A percentile compares a stretch with the other conserved stretches of the same genome.
phyloP scores from a whole-genome alignment of 2,113 vertebrate species.

The Gallinago media region DNA sequence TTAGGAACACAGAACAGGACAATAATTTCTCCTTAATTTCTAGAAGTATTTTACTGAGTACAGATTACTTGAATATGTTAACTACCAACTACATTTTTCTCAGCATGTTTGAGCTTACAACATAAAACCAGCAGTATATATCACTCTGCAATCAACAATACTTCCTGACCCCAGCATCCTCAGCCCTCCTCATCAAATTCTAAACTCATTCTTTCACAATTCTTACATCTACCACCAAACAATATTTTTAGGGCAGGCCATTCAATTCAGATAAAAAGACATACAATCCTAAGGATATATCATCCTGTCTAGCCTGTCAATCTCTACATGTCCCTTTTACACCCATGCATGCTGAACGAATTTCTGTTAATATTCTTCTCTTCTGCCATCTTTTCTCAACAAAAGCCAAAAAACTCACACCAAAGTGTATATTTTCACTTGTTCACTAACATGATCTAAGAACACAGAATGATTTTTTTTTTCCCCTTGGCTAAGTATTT shows the following conservation, averaged over 20 bases:
- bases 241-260: not conserved
- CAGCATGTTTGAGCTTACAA: not conserved
- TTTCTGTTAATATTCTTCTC: not conserved
- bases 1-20: not conserved
- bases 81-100: not conserved
- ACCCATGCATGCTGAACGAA: fast-evolving
- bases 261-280: not conserved
- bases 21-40: not conserved
- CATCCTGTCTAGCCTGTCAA: not conserved
- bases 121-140: not conserved
- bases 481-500: not conserved
- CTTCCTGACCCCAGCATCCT: not conserved
- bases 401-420: not conserved
- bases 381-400: not conserved
- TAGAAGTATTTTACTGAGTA: not conserved
- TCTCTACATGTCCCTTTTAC: not conserved
- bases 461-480: not conserved
- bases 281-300: not conserved
- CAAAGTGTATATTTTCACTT: not conserved
- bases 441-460: not conserved
- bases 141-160: not conserved
- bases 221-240: not conserved
- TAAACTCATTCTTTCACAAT: not conserved
- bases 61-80: not conserved
- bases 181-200: not conserved